Base-by-base conservation (phyloP, 2,113 vertebrate genomes). In the Rafetus swinhoei region DNA sequence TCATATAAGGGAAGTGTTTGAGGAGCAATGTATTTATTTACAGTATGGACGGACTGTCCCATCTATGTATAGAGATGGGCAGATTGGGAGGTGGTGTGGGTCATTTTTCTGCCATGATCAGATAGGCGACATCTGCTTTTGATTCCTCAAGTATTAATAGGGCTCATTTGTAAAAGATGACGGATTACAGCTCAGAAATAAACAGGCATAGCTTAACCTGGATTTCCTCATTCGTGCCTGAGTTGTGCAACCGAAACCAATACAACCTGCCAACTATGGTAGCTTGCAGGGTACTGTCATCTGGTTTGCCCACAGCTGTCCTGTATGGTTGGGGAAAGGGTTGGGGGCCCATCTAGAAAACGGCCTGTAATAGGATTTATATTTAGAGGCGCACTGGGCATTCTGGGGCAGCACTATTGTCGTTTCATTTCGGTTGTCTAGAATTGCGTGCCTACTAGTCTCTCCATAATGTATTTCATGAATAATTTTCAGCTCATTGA, bases 371-470 rank as follows among this genome's bases (percentile, higher is more conserved):
- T 32, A 32, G 0, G 0, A 88, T 85, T 1, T 1, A 19, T 95
- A 80, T 87, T 84, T 91, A n/a, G 83, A 85, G 50, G 15, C 62
- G 91, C 93, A 3, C 60, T 94, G 18, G 4, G 14, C 57, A 72
- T 77, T 50, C 84, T 93, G 35, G 91, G 54, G 89, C 60, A 85
- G 54, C 62, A 90, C 39, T 52, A 94, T 95, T 87, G 93, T 95
- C 85, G 87, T 94, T 95, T 39, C 57, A 82, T 87, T 85, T 54
- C 86, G 62, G 7, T 85, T 24, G 27, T 27, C 18, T 21, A 82
- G 77, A 95, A 4, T 82, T 85, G n/a, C n/a, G 16, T 52, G 11
- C 39, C 92, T 86, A 59, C 72, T 62, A 29, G n/a, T 25, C 1
- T 29, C 25, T 69, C 35, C 88, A 90, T 84, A 76, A 55, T 39